A percentile compares a stretch with the other conserved stretches of the same genome.
Evolutionary conservation across 2,797 vertebrate species (phyloP).

Genomic region (Sandelia bainsii): DNA sequence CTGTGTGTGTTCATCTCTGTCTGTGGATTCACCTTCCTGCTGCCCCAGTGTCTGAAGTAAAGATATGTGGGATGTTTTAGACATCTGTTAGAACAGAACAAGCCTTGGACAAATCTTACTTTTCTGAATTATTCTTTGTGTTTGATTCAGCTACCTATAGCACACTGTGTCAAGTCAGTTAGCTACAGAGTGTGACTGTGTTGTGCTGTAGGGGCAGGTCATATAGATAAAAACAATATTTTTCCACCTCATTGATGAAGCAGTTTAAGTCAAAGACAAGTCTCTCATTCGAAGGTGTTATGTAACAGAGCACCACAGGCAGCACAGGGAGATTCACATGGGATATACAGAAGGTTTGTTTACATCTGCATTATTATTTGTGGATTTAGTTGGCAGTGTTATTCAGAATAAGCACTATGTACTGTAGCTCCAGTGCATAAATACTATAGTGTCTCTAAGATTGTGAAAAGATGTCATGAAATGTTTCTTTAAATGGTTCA

Average conservation of each 20-base stretch:
- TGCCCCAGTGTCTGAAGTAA: conserved; percentile 44
- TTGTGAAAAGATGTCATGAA: background rate
- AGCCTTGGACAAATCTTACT: conserved; percentile 26
- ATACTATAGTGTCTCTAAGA: background rate
- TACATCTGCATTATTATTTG: background rate
- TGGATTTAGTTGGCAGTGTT: background rate
- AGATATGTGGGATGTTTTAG: conserved; percentile 42
- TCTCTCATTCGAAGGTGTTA: conserved; percentile 22
- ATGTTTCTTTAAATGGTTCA: background rate
- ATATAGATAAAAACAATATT: background rate
- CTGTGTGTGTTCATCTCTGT: conserved; percentile 21
- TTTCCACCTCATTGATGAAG: background rate
- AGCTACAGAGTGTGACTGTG: conserved; percentile 9
- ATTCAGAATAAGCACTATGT: background rate
- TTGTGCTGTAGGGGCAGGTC: background rate
- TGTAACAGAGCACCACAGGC: conserved; percentile 31
- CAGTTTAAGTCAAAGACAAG: conserved; percentile 6
- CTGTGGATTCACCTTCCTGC: conserved; percentile 45
- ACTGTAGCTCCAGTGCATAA: background rate
- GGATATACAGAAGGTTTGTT: conserved; percentile 27
- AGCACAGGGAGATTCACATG: conserved; percentile 2
- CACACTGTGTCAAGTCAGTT: background rate
- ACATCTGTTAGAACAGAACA: conserved; percentile 46
- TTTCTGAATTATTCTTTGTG: conserved; percentile 24
- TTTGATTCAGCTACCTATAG: conserved; percentile 28